These are phyloP conservation scores for Therioaphis trifolii DNA, from an alignment of 2,888 invertebrate species.

Conservation along the genomic window DNA sequence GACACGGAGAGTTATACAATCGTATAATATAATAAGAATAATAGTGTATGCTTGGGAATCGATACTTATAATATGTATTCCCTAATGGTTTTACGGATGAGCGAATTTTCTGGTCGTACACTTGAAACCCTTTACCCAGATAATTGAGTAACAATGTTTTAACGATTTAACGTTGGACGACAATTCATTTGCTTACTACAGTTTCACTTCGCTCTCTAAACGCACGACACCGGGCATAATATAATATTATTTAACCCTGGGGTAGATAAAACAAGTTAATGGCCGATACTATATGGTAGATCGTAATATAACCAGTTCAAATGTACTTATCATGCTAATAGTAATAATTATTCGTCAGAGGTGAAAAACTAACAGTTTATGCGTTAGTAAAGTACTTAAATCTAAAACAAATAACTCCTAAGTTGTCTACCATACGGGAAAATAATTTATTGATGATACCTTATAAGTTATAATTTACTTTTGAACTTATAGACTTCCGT, in stretches of 20 bases:
- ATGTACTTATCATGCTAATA: not conserved
- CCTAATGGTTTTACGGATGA: slow-evolving; percentile 41
- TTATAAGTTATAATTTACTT: too few species aligned
- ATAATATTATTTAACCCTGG: slow-evolving; percentile 31
- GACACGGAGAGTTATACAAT: not conserved
- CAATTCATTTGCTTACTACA: slow-evolving; percentile 10
- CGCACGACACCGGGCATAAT: slow-evolving; percentile 23
- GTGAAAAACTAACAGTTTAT: not conserved
- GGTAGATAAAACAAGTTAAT: slow-evolving; percentile 20
- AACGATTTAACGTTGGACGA: slow-evolving; percentile 30
- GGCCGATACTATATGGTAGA: not conserved
- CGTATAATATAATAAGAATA: not conserved
- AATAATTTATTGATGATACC: too few species aligned
- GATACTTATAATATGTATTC: not conserved
- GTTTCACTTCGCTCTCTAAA: slow-evolving; percentile 49
- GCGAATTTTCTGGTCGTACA: slow-evolving; percentile 33
- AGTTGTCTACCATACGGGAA: too few species aligned
- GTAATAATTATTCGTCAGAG: not conserved
- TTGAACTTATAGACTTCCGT: too few species aligned
- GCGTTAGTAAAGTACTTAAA: not conserved
- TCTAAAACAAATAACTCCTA: too few species aligned
- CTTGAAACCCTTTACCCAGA: not conserved
- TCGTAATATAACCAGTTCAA: slow-evolving; percentile 32
- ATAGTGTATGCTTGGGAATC: not conserved
- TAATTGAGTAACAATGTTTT: slow-evolving; percentile 49